A percentile compares a stretch with the other conserved stretches of the same genome.
Evolutionary conservation across 2,888 invertebrate genomes (phyloP).

Genomic region (Linnaemya tessellans): DNA sequence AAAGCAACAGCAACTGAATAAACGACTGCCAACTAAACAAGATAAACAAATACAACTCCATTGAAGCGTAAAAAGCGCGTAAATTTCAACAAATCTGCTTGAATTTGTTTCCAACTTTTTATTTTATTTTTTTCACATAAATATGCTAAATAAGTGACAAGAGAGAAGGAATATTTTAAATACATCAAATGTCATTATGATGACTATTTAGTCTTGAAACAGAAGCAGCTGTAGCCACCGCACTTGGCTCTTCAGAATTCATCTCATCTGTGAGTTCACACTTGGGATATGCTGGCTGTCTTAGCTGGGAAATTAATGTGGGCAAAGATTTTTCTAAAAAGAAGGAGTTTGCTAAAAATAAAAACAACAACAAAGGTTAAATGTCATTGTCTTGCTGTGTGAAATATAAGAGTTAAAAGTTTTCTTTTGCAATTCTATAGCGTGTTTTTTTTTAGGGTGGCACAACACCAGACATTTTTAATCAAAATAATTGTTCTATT

Average conservation of each 20-base stretch:
- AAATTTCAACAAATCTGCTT: constrained; percentile 73
- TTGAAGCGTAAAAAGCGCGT: constrained; percentile 80
- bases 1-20: not conserved
- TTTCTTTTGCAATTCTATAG: too few relatives aligned
- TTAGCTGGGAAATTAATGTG: constrained; percentile 4
- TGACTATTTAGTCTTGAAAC: not conserved
- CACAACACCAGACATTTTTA: too few relatives aligned
- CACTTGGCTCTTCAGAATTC: not conserved
- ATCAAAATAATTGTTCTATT: too few relatives aligned
- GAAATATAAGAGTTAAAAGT: constrained; percentile 1
- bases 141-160: constrained; percentile 79
- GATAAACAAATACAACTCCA: constrained; percentile 74
- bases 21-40: constrained; percentile 1
- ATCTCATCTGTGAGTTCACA: constrained; percentile 13
- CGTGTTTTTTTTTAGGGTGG: too few relatives aligned
- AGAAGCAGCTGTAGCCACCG: constrained; percentile 11
- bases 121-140: constrained; percentile 76
- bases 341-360: not conserved
- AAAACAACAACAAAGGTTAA: constrained; percentile 33
- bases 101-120: not conserved
- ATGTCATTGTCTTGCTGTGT: constrained; percentile 39
- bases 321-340: not conserved
- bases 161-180: constrained; percentile 50
- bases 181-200: constrained; percentile 1
- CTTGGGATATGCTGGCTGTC: not conserved